phyloP scores from a whole-genome alignment of 1,140 invertebrate species.

The Popillia japonica region DNA sequence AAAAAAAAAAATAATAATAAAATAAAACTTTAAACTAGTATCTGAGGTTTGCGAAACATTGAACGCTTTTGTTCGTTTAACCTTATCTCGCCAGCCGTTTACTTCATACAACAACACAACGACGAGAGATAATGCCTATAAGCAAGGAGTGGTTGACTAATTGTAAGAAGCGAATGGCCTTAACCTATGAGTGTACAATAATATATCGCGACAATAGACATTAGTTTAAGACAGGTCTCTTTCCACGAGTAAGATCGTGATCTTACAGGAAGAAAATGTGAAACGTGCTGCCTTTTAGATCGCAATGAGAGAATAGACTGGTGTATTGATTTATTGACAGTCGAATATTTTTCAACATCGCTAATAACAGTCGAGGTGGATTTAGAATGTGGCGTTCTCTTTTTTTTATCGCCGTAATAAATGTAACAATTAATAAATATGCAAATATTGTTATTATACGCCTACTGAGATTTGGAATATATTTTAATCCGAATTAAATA shows the following conservation, averaged over 20 bases:
- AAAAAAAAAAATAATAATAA: not conserved
- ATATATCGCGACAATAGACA: constrained; percentile 13
- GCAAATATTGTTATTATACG: too few relatives aligned
- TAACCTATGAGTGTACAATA: constrained; percentile 4
- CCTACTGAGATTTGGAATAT: too few relatives aligned
- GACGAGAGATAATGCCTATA: not conserved
- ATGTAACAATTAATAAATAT: too few relatives aligned
- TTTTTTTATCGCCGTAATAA: too few relatives aligned
- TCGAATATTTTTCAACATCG: too few relatives aligned
- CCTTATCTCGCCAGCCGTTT: not conserved
- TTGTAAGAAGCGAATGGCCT: not conserved
- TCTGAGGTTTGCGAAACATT: not conserved
- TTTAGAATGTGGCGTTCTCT: too few relatives aligned
- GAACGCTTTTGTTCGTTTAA: not conserved
- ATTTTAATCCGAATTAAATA: too few relatives aligned
- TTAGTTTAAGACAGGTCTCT: not conserved
- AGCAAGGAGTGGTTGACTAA: not conserved
- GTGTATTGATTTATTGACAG: too few relatives aligned
- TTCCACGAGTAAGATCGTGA: not conserved
- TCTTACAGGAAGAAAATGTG: not conserved
- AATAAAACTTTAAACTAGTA: not conserved
- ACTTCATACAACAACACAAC: not conserved
- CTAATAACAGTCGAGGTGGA: too few relatives aligned
- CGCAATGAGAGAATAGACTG: too few relatives aligned
- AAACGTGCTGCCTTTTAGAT: not conserved